Conservation (phyloP, 2,888 invertebrate genomes). For the Empis stercorea region DNA sequence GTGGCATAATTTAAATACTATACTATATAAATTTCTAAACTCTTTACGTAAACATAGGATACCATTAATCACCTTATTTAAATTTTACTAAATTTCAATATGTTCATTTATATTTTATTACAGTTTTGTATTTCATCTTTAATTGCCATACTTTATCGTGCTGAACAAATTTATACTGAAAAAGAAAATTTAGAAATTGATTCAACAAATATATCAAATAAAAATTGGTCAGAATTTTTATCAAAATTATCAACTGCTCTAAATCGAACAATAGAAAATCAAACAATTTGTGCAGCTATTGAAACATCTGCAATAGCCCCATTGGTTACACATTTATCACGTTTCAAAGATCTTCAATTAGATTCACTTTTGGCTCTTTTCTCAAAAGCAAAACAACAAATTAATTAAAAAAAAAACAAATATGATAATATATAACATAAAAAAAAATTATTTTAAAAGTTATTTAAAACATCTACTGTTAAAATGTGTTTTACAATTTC, state of each 20-base stretch:
- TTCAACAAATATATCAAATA: constrained; percentile 19
- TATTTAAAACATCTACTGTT: constrained; percentile 6
- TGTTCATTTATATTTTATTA: constrained; percentile 2
- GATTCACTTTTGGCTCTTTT: constrained; percentile 32
- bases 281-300: constrained; percentile 33
- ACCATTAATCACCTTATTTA: too few relatives aligned
- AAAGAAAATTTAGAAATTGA: constrained; percentile 16
- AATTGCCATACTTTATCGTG: constrained; percentile 29
- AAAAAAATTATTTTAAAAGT: constrained; percentile 1
- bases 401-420: constrained; percentile 20
- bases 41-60: too few relatives aligned
- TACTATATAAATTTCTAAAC: too few relatives aligned
- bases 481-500: too few relatives aligned
- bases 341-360: constrained; percentile 32
- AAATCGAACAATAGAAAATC: constrained; percentile 32
- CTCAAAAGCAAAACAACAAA: constrained; percentile 32
- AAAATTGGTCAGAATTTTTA: constrained; percentile 31
- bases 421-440: not conserved
- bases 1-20: too few relatives aligned
- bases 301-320: constrained; percentile 34
- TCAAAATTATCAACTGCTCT: constrained; percentile 29
- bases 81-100: too few relatives aligned
- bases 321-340: constrained; percentile 32
- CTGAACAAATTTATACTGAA: constrained; percentile 28
- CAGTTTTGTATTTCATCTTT: constrained; percentile 35